Percentiles rank a stretch among this genome's conserved stretches.
Evolutionary conservation across 2,797 vertebrate genomes (phyloP).

Genomic region (Acanthurus lineatus): DNA sequence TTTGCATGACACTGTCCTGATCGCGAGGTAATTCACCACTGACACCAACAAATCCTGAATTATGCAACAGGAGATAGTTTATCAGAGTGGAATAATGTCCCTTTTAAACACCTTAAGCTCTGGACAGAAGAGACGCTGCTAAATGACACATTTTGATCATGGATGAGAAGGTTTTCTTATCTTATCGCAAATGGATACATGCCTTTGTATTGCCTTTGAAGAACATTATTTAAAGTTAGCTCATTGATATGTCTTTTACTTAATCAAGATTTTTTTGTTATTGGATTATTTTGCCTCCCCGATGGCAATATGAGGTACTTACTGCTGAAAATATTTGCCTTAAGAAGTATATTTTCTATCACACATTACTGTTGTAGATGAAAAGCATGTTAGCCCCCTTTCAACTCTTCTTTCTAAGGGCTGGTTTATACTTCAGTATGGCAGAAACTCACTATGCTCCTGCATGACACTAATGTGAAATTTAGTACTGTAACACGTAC

Average conservation of each 20-base stretch:
- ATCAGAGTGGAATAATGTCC: conserved; percentile 36
- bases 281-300: conserved; percentile 59
- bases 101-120: conserved; percentile 19
- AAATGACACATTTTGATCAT: conserved; percentile 45
- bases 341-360: conserved; percentile 77
- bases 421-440: conserved; percentile 61
- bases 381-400: conserved; percentile 65
- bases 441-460: conserved; percentile 56
- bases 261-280: conserved; percentile 18
- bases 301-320: conserved; percentile 66
- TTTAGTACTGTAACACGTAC: conserved; percentile 66
- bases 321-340: conserved; percentile 73
- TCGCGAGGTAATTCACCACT: conserved; percentile 3
- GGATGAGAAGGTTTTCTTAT: conserved; percentile 16
- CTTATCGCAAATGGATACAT: conserved; percentile 39
- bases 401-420: conserved; percentile 58
- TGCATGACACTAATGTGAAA: conserved; percentile 78
- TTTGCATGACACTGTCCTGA: neutral
- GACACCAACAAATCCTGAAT: conserved; percentile 61
- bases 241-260: conserved; percentile 51
- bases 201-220: conserved; percentile 79
- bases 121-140: conserved; percentile 29
- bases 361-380: conserved; percentile 52
- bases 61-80: conserved; percentile 63
- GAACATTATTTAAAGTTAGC: conserved; percentile 74